These are phyloP conservation scores for Merodon equestris DNA, from an alignment of 2,888 invertebrate species.

Conservation along the genomic window DNA sequence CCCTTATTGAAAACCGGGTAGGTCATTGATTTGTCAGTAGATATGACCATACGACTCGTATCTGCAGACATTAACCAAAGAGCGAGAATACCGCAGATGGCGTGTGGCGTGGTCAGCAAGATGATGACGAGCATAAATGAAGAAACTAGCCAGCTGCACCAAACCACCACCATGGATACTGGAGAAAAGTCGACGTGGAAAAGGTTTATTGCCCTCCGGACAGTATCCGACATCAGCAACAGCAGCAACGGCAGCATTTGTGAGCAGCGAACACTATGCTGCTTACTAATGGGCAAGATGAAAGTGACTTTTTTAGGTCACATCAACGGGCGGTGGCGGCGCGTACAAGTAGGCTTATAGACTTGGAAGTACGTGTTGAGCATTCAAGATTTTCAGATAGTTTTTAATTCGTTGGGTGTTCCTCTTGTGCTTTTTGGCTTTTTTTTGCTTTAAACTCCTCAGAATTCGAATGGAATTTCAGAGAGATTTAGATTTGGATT, in stretches of 20 bases:
- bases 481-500: no score
- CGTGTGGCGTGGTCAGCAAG: constrained; percentile 47
- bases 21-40: constrained; percentile 57
- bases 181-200: constrained; percentile 29
- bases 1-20: constrained; percentile 57
- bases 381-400: constrained; percentile 11
- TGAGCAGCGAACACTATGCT: constrained; percentile 6
- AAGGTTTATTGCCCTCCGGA: constrained; percentile 47
- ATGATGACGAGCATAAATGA: constrained; percentile 24
- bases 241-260: no score
- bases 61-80: constrained; percentile 6
- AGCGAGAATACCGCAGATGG: constrained; percentile 41
- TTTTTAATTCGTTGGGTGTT: background rate
- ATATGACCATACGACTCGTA: background rate
- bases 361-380: constrained; percentile 19
- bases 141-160: constrained; percentile 44
- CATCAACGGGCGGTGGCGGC: constrained; percentile 34
- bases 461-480: no score
- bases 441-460: no score
- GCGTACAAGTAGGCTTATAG: constrained; percentile 3
- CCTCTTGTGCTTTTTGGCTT: no score
- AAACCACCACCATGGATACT: constrained; percentile 13
- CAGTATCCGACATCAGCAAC: background rate
- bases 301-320: constrained; percentile 66
- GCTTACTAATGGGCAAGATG: constrained; percentile 39